Evolutionary conservation across 2,888 invertebrate genomes (phyloP).

Genomic region (Agrotis segetum): DNA sequence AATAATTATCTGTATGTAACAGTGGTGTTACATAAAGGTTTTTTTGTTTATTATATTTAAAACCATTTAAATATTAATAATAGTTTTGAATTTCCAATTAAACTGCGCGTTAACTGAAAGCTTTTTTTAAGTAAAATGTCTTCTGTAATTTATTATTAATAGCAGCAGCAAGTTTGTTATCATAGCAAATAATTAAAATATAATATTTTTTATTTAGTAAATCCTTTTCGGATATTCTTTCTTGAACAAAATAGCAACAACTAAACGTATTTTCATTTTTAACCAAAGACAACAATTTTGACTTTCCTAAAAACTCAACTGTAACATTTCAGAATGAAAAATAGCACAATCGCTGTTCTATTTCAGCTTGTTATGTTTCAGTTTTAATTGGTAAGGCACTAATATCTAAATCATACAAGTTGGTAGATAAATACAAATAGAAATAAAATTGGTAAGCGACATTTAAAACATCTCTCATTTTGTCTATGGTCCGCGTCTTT

Average conservation of each 20-base stretch:
- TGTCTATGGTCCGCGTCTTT: conserved; percentile 88
- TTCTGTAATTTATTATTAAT: too few relatives aligned
- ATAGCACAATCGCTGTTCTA: conserved; percentile 29
- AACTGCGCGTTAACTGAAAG: too few relatives aligned
- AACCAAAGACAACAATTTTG: conserved; percentile 66
- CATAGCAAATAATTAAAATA: too few relatives aligned
- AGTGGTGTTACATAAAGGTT: too few relatives aligned
- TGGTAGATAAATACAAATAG: conserved; percentile 60
- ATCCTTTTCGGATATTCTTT: not conserved
- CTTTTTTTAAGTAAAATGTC: too few relatives aligned
- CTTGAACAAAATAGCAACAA: conserved; percentile 51
- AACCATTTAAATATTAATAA: too few relatives aligned
- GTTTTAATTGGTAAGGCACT: conserved; percentile 33
- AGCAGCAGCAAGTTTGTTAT: too few relatives aligned
- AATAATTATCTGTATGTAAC: too few relatives aligned
- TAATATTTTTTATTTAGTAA: not conserved
- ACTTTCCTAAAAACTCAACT: conserved; percentile 60
- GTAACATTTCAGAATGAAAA: conserved; percentile 46
- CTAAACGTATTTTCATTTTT: conserved; percentile 69
- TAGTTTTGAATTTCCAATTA: too few relatives aligned
- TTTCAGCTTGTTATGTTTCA: conserved; percentile 23
- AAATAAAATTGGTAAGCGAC: conserved; percentile 65
- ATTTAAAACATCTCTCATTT: conserved; percentile 69
- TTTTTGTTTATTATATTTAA: too few relatives aligned
- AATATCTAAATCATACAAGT: conserved; percentile 54